Percentiles rank a stretch among this genome's conserved stretches.
Conservation (phyloP, 2,797 vertebrate genomes). For the Etheostoma nigrum region DNA sequence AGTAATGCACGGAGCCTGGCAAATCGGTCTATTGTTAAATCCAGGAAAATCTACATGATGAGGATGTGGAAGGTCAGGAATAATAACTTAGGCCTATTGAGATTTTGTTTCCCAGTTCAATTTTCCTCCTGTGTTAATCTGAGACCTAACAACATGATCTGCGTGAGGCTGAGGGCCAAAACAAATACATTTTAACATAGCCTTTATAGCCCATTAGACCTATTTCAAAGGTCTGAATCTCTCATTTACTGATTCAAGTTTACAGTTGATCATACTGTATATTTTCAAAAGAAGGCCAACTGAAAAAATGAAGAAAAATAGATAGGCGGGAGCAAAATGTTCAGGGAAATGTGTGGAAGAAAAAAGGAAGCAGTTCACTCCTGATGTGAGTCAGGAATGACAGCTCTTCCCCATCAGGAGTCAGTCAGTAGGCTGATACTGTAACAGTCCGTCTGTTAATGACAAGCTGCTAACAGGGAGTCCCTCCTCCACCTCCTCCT, state of each 20-base stretch:
- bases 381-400: background rate
- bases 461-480: constrained; percentile 39
- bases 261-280: background rate
- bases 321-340: background rate
- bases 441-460: constrained; percentile 34
- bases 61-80: constrained; percentile 60
- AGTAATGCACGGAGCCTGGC: constrained; percentile 37
- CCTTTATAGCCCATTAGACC: background rate
- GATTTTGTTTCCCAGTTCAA: constrained; percentile 35
- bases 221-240: background rate
- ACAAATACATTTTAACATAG: constrained; percentile 1
- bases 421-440: constrained; percentile 27
- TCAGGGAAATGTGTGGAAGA: background rate
- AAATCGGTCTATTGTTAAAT: constrained; percentile 25
- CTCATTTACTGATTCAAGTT: background rate
- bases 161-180: constrained; percentile 3
- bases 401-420: constrained; percentile 10
- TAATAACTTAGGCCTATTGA: constrained; percentile 56
- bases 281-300: background rate
- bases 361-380: background rate
- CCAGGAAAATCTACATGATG: constrained; percentile 50
- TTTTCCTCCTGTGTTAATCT: constrained; percentile 45
- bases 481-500: background rate
- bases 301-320: background rate
- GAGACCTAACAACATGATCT: constrained; percentile 12